Base-by-base conservation (phyloP, 1,140 invertebrate genomes). In the Apocrypta bakeri region DNA sequence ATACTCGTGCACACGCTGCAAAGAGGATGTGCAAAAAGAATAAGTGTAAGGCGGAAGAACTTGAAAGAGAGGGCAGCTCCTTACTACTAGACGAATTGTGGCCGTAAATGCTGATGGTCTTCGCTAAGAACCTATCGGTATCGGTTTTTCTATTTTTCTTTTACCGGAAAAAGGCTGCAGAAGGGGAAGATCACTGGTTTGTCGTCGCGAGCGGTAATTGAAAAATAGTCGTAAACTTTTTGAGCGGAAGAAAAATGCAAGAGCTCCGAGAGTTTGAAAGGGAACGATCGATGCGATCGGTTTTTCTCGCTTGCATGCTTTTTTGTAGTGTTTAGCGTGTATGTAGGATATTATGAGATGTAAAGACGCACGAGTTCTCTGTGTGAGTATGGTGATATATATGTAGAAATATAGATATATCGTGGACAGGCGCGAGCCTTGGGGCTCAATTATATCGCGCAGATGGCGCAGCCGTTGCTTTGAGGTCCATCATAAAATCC, bases 401-500 rank as follows among this genome's bases (percentile, higher is more conserved):
- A 37, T 37, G 9, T 37, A 9, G 33, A 37, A 4, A 37, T 37
- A 37, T 37, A 37, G 33, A 9, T 37, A 37, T 37, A 9, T 37
- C 3, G 33, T 69, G 14, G 12, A 69, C 66, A 12, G 1, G n/a
- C 8, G 17, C 12, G 64, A 42, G 69, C 69, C 69, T 0, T 21
- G 69, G 9, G 68, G 9, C 9, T 21, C 48, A 56, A 56, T 56
- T n/a, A n/a, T n/a, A 56, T 56, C 63, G 27, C 11, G 56, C 56
- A 25, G 24, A 27, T 29, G 69, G 33, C 29, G 8, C 29, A 8
- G 1, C 21, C 21, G 11, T 12, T 2, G 56, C 63, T 66, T 29
- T 25, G 63, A 25, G 63, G 25, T 61, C 73, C 42, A 42, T 40
- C 71, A 73, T 48, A 48, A 73, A 73, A 73, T 42, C 69, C 72